Evolutionary conservation across 1,140 invertebrate genomes (phyloP), one percentile per base, ranked within the genome.

Genomic region (Pentalonia nigronervosa): DNA sequence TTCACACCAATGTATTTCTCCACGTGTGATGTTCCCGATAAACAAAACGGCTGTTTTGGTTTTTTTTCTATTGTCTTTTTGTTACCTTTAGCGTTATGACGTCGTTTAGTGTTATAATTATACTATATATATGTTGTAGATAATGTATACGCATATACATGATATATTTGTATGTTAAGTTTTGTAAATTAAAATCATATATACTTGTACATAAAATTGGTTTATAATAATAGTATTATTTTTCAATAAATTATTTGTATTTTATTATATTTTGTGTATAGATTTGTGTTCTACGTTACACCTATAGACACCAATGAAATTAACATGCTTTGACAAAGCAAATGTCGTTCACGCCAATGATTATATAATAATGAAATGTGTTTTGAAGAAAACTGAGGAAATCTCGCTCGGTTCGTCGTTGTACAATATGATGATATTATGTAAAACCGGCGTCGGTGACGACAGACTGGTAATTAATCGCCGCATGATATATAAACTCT

Each of bases 241-340:
- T 86, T 86, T 86, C n/a, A 87, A 88, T 34, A 88, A 88, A 50
- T 88, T 50, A 88, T 88, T 88, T n/a, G 34, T 88, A 76, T 76
- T 76, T n/a, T 87, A 48, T 20, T 87, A 48, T 86, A n/a, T 23
- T 20, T 25, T 81, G 34, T 81, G 21, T 36, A 34, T 83, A 8
- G 17, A 81, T 36, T 81, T 83, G 76, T 83, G 34, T 76, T 76
- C 4, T 76, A 17, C n/a, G 14, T 76, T 76, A 34, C 6, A 34
- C 6, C 11, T n/a, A 20, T 76, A 14, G 7, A 3, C 14, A 21
- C 50, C 23, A n/a, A 76, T 76, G 17, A 76, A 34, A 76, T n/a
- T 41, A 1, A 4, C n/a, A 6, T 1, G 11, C n/a, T n/a, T 76
- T 30, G 14, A n/a, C 14, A n/a, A n/a, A 30, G 14, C 0, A n/a